Evolutionary conservation across 2,888 invertebrate genomes (phyloP), one percentile per base, ranked within the genome.

Genomic region (Harpalus rufipes): DNA sequence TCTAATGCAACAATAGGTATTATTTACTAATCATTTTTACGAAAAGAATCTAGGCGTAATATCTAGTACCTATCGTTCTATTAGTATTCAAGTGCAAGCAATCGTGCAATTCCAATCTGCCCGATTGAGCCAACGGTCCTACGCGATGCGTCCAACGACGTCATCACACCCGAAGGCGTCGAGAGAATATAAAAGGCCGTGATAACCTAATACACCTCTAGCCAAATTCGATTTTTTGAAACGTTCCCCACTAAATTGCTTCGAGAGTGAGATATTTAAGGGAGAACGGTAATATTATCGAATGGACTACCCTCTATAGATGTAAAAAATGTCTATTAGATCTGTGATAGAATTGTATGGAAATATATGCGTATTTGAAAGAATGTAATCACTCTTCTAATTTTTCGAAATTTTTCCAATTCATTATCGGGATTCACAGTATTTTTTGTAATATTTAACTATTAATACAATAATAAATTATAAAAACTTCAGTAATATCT

Each of bases 121-220:
- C 21, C 21, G 1, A 5, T 32, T 32, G 32, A 32, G 32, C 32
- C 32, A 5, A 4, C 32, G 32, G 32, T 32, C 32, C 3, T 32
- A 32, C 5, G 32, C 6, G 32, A 32, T 32, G 32, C 32, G 32
- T 32, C 14, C 16, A 59, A 14, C 16, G 59, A 10, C 59, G 63
- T 32, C 68, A 32, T 68, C 68, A 68, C 68, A n/a, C n/a, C 14
- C 12, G 39, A 32, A 12, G 68, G 14, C 39, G 68, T n/a, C 68
- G 14, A 32, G 32, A 32, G 39, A 68, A 68, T 68, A 68, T 68
- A 68, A 68, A 68, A 68, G 68, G 32, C 18, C 74, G 51, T 51
- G 74, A 74, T 51, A 74, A 74, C 56, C 44, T 74, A 74, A 74
- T 74, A 74, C 21, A 44, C 18, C 44, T 21, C 56, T 44, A 74